Evolutionary conservation across 2,888 invertebrate genomes (phyloP).

Genomic region (Biston betularia): DNA sequence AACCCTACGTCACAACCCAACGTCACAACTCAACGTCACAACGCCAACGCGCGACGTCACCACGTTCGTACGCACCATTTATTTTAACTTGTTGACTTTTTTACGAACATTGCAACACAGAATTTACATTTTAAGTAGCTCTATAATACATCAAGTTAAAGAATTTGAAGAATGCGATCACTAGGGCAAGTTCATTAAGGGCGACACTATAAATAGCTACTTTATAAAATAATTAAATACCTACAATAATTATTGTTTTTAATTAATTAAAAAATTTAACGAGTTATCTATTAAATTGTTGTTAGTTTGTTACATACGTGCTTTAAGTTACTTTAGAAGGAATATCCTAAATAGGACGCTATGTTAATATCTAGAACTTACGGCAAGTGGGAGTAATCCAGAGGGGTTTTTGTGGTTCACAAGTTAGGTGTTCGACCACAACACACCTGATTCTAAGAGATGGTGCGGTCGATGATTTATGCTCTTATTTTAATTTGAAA

Average conservation of each 20-base stretch:
- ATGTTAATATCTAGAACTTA: too few relatives aligned
- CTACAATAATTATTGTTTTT: slow-evolving; percentile 31
- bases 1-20: not conserved
- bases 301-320: slow-evolving; percentile 19
- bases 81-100: not conserved
- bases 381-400: too few relatives aligned
- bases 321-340: not conserved
- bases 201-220: slow-evolving; percentile 41
- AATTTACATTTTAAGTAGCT: slow-evolving; percentile 1
- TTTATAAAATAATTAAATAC: slow-evolving; percentile 44
- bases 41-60: not conserved
- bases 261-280: slow-evolving; percentile 23
- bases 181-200: slow-evolving; percentile 45
- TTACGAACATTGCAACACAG: slow-evolving; percentile 5
- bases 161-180: slow-evolving; percentile 35
- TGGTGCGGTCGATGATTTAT: too few relatives aligned
- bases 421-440: too few relatives aligned
- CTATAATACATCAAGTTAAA: slow-evolving; percentile 3
- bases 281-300: not conserved
- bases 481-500: too few relatives aligned
- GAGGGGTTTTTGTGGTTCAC: too few relatives aligned
- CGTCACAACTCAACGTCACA: not conserved
- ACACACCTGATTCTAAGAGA: too few relatives aligned
- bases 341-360: too few relatives aligned
- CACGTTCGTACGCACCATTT: too few relatives aligned